Percentiles rank a stretch among this genome's conserved stretches.
Evolutionary conservation across 2,113 vertebrate genomes (phyloP).

Genomic region (Phainopepla nitens): DNA sequence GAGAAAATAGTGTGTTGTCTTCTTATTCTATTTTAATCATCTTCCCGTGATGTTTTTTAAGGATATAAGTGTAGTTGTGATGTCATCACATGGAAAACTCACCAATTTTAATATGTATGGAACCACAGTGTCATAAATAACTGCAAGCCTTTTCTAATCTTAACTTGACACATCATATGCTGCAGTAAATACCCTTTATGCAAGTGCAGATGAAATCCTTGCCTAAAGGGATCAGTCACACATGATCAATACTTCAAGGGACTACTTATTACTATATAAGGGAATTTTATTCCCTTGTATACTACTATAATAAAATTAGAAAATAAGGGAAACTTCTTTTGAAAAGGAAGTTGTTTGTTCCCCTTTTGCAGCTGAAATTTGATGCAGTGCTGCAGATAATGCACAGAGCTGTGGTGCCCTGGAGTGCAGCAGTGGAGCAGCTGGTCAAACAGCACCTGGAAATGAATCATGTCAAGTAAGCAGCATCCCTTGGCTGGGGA

Average conservation of each 20-base stretch:
- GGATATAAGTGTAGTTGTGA: background rate
- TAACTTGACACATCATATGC: background rate
- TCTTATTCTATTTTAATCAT: background rate
- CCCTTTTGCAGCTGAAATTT: conserved; percentile 82
- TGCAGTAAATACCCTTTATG: background rate
- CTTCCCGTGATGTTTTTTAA: background rate
- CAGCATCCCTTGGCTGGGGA: background rate
- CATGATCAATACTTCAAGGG: background rate
- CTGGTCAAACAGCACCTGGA: conserved; percentile 88
- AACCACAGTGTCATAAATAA: background rate
- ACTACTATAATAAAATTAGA: too few relatives aligned
- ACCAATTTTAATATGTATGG: background rate
- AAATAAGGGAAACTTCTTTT: background rate
- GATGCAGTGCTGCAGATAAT: conserved; percentile 93
- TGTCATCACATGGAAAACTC: background rate
- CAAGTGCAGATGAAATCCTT: background rate
- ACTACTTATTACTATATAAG: background rate
- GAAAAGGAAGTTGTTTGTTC: background rate
- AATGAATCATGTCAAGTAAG: conserved; percentile 92
- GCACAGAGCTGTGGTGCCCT: conserved; percentile 90
- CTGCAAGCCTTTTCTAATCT: background rate
- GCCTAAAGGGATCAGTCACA: background rate
- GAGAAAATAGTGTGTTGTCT: background rate
- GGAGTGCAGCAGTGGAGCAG: conserved; percentile 87
- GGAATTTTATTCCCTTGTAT: too few relatives aligned